Evolutionary conservation across 2,888 invertebrate genomes (phyloP).

Genomic region (Chamaedrilus cognettii): DNA sequence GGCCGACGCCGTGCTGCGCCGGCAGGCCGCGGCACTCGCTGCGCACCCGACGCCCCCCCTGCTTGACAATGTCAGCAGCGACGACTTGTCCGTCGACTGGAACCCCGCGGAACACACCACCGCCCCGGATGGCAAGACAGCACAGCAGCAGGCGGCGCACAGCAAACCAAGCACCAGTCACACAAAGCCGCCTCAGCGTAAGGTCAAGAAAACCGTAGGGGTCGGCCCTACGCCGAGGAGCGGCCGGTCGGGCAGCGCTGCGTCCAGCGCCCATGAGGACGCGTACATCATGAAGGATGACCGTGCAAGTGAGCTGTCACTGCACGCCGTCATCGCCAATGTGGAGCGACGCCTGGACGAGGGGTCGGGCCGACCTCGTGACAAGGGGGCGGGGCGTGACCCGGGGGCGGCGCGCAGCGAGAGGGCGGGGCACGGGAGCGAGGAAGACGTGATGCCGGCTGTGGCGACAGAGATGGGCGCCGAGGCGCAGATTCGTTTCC

Average conservation of each 20-base stretch:
- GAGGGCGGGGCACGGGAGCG: constrained; percentile 38
- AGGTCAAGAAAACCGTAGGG: not conserved
- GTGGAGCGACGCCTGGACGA: not conserved
- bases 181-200: not conserved
- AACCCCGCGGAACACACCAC: constrained; percentile 5
- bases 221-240: too few relatives aligned
- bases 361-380: not conserved
- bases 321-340: too few relatives aligned
- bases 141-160: not conserved
- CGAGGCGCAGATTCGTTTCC: constrained; percentile 58
- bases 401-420: not conserved
- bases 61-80: constrained; percentile 54
- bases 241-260: too few relatives aligned
- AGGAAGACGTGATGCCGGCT: constrained; percentile 52
- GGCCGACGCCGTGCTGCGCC: constrained; percentile 51
- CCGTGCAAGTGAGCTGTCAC: not conserved
- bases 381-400: not conserved
- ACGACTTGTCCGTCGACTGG: constrained; percentile 45
- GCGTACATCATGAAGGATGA: not conserved
- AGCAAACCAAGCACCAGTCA: not conserved
- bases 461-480: constrained; percentile 57
- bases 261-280: too few relatives aligned
- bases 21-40: constrained; percentile 30
- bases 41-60: constrained; percentile 48
- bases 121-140: not conserved